phyloP scores from a whole-genome alignment of 2,888 invertebrate genomes.

The Marasmarcha lunaedactyla region DNA sequence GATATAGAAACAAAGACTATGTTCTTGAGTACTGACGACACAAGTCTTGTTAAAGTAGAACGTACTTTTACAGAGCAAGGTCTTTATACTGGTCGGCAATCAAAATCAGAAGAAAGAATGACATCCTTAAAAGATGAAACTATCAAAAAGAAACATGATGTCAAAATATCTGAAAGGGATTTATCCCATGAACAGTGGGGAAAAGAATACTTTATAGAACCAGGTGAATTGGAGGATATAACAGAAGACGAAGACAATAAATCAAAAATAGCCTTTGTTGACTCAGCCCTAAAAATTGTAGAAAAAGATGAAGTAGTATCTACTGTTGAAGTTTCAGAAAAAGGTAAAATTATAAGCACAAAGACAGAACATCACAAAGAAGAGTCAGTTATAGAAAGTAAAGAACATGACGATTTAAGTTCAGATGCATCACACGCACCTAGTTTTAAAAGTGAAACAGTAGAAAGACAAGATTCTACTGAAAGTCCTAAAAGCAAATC shows the following conservation, averaged over 20 bases:
- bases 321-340: conserved; percentile 51
- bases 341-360: conserved; percentile 59
- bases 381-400: conserved; percentile 59
- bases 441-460: conserved; percentile 53
- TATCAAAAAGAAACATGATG: conserved; percentile 55
- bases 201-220: conserved; percentile 64
- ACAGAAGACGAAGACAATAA: conserved; percentile 51
- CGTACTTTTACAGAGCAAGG: conserved; percentile 58
- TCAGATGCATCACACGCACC: conserved; percentile 60
- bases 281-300: conserved; percentile 49
- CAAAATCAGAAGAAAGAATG: conserved; percentile 61
- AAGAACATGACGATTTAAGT: conserved; percentile 59
- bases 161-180: conserved; percentile 65
- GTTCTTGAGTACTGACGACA: conserved; percentile 50
- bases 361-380: conserved; percentile 57
- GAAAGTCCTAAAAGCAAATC: conserved; percentile 62
- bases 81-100: conserved; percentile 52
- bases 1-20: conserved; percentile 60
- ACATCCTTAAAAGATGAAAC: conserved; percentile 62
- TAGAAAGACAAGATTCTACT: conserved; percentile 46
- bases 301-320: conserved; percentile 60
- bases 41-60: conserved; percentile 48
- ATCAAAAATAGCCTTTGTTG: conserved; percentile 49
- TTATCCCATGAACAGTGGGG: conserved; percentile 66
- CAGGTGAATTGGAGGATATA: conserved; percentile 55